A percentile compares a stretch with the other conserved stretches of the same genome.
These are phyloP conservation scores for Odontamblyopus rebecca DNA, from an alignment of 2,797 vertebrate genomes.

Conservation along the genomic window DNA sequence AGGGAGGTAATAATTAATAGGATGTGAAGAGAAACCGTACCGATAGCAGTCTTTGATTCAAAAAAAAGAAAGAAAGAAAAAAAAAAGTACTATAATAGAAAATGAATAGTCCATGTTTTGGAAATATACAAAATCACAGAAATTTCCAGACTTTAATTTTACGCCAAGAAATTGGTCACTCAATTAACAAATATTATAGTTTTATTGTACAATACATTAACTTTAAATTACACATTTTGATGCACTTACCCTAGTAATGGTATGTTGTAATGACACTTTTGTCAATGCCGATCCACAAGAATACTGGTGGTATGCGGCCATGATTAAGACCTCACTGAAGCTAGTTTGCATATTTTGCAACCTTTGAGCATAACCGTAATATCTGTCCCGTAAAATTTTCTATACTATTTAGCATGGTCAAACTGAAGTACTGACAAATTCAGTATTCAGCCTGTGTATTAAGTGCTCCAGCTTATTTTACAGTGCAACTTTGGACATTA, in stretches of 20 bases:
- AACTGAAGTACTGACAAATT: neutral
- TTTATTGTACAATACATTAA: conserved; percentile 6
- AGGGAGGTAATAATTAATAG: conserved; percentile 50
- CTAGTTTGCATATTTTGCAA: neutral
- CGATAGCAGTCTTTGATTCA: neutral
- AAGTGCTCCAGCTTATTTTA: neutral
- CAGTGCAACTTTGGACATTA: neutral
- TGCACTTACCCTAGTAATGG: too few relatives aligned
- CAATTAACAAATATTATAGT: conserved; percentile 1
- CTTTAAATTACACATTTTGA: too few relatives aligned
- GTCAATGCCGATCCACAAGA: too few relatives aligned
- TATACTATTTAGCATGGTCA: neutral
- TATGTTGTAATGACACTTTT: neutral
- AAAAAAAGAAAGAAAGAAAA: too few relatives aligned
- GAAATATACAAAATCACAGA: too few relatives aligned
- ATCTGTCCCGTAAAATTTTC: neutral
- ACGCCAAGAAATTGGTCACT: neutral
- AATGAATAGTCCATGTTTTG: too few relatives aligned
- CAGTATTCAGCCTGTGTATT: neutral
- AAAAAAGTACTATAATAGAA: too few relatives aligned
- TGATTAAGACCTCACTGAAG: too few relatives aligned
- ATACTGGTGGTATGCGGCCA: too few relatives aligned
- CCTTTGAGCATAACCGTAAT: neutral
- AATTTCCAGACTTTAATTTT: too few relatives aligned
- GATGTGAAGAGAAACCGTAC: neutral